Percentiles rank a stretch among this genome's conserved stretches.
Evolutionary conservation across 2,797 vertebrate genomes (phyloP).

Genomic region (Spinus olivaceus): DNA sequence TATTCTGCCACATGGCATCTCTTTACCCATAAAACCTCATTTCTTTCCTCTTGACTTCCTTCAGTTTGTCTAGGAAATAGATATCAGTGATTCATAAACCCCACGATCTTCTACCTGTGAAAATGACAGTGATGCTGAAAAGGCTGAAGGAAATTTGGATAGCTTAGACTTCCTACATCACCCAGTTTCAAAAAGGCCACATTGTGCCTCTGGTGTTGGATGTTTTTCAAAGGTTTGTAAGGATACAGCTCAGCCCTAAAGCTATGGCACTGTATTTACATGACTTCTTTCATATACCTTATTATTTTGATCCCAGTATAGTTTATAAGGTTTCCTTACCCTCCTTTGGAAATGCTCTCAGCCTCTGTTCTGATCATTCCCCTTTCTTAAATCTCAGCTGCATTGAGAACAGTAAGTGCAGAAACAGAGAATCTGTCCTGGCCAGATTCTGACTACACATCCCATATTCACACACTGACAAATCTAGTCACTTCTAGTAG

Average conservation of each 20-base stretch:
- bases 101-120: not conserved
- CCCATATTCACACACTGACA: not conserved
- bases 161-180: not conserved
- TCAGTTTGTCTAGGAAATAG: not conserved
- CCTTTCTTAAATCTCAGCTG: not conserved
- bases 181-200: not conserved
- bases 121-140: not conserved
- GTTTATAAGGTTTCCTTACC: not conserved
- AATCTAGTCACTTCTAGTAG: not conserved
- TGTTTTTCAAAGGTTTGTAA: not conserved
- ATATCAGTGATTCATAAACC: not conserved
- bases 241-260: not conserved
- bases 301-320: not conserved
- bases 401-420: not conserved
- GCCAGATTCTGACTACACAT: not conserved
- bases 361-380: not conserved
- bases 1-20: not conserved
- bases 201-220: not conserved
- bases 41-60: not conserved
- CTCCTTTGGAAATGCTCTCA: not conserved
- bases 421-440: not conserved
- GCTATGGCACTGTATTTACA: not conserved
- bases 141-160: not conserved
- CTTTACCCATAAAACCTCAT: not conserved
- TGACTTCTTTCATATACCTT: not conserved